Evolutionary conservation across 2,888 invertebrate genomes (phyloP).

Genomic region (Dolichomitus sp.): DNA sequence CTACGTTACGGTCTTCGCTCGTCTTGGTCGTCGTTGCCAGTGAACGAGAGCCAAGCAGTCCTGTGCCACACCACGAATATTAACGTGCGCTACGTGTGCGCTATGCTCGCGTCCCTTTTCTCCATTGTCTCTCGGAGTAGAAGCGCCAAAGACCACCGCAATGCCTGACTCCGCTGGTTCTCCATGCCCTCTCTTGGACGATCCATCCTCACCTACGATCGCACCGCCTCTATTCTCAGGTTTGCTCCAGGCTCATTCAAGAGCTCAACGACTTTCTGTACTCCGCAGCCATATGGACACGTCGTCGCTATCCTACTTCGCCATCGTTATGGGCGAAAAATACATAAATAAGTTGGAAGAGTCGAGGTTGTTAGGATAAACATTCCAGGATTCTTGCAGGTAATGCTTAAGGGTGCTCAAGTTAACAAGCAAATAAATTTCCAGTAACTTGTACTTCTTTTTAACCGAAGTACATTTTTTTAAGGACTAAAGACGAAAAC

Average conservation of each 20-base stretch:
- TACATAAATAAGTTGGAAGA: background rate
- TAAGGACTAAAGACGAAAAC: too few relatives aligned
- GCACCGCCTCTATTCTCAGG: conserved; percentile 46
- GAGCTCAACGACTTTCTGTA: conserved; percentile 29
- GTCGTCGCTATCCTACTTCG: conserved; percentile 20
- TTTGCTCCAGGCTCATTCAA: conserved; percentile 53
- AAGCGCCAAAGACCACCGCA: conserved; percentile 15
- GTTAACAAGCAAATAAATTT: background rate
- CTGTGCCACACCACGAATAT: conserved; percentile 76
- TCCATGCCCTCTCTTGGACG: conserved; percentile 18
- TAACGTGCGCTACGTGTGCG: conserved; percentile 71
- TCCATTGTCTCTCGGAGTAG: conserved; percentile 74
- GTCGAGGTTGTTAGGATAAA: background rate
- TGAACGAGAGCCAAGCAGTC: conserved; percentile 56
- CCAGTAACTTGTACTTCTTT: too few relatives aligned
- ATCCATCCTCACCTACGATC: conserved; percentile 69
- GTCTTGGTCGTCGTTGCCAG: conserved; percentile 52
- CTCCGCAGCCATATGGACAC: conserved; percentile 12
- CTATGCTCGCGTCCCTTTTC: conserved; percentile 65
- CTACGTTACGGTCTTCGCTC: conserved; percentile 15
- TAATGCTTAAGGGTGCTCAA: background rate
- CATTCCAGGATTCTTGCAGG: background rate
- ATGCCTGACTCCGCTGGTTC: conserved; percentile 32
- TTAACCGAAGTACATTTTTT: too few relatives aligned
- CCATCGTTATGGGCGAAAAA: conserved; percentile 21